These are phyloP conservation scores for Drosophila flavopinicola DNA, from an alignment of 2,888 invertebrate genomes.

Conservation along the genomic window DNA sequence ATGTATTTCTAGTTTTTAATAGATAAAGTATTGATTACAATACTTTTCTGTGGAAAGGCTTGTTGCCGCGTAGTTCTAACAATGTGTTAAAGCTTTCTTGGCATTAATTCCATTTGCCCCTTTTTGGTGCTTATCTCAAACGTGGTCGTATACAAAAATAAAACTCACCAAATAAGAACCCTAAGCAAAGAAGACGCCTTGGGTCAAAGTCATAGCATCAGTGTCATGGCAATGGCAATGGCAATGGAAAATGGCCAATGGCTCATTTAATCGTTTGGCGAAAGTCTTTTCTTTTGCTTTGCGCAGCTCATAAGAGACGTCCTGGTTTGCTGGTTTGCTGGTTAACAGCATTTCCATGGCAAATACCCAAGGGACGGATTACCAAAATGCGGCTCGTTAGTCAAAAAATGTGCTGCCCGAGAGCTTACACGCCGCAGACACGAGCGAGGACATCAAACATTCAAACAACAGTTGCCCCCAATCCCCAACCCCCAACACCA, in stretches of 20 bases:
- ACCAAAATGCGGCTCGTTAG: slow-evolving; percentile 77
- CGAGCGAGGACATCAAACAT: slow-evolving; percentile 59
- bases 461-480: slow-evolving; percentile 48
- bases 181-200: slow-evolving; percentile 34
- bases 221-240: slow-evolving; percentile 50
- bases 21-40: slow-evolving; percentile 7
- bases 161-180: slow-evolving; percentile 25
- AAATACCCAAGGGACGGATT: slow-evolving; percentile 73
- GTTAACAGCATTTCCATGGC: slow-evolving; percentile 54
- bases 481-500: too few species aligned
- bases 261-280: slow-evolving; percentile 78
- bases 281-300: slow-evolving; percentile 43
- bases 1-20: not conserved
- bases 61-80: slow-evolving; percentile 20
- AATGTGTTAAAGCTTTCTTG: slow-evolving; percentile 42
- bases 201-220: slow-evolving; percentile 62
- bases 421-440: slow-evolving; percentile 67
- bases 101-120: slow-evolving; percentile 38
- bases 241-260: too few species aligned
- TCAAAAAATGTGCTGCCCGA: slow-evolving; percentile 72
- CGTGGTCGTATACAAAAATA: slow-evolving; percentile 24
- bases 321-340: slow-evolving; percentile 21
- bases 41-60: too few species aligned
- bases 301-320: slow-evolving; percentile 26
- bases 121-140: slow-evolving; percentile 28